A percentile compares a stretch with the other conserved stretches of the same genome.
phyloP scores from a whole-genome alignment of 2,888 invertebrate species.

The Hetaerina titia region DNA sequence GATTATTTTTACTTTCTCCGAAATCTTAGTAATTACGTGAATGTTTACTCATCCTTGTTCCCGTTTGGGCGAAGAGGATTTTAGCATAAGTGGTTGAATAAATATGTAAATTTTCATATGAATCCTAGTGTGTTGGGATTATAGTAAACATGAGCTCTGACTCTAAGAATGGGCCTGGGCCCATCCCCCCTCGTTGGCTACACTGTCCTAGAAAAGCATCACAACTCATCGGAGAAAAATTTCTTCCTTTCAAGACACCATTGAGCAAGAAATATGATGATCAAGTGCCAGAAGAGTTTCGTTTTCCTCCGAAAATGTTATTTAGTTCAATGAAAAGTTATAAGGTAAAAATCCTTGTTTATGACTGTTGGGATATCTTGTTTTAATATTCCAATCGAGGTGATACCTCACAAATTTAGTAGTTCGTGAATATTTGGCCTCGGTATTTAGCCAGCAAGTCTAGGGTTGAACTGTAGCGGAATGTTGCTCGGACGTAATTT shows the following conservation, averaged over 20 bases:
- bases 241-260: slow-evolving; percentile 97
- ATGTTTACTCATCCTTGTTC: not conserved
- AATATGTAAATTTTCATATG: not conserved
- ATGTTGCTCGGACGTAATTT: no score
- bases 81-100: not conserved
- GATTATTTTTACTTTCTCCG: not conserved
- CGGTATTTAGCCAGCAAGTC: no score
- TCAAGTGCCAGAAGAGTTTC: slow-evolving; percentile 89
- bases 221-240: slow-evolving; percentile 87
- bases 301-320: slow-evolving; percentile 93
- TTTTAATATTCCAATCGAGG: no score
- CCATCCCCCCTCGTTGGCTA: slow-evolving; percentile 92
- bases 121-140: not conserved
- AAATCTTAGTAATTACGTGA: not conserved
- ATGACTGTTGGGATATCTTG: no score
- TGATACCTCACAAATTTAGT: no score
- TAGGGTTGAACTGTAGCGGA: no score
- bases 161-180: slow-evolving; percentile 76
- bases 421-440: no score
- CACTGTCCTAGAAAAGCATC: slow-evolving; percentile 91
- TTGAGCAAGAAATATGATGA: slow-evolving; percentile 89
- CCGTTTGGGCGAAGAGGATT: not conserved
- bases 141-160: slow-evolving; percentile 40
- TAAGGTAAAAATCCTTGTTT: slow-evolving; percentile 80
- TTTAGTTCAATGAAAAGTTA: slow-evolving; percentile 87